Evolutionary conservation across 2,888 invertebrate genomes (phyloP).

Genomic region (Chymomyza procnemis): DNA sequence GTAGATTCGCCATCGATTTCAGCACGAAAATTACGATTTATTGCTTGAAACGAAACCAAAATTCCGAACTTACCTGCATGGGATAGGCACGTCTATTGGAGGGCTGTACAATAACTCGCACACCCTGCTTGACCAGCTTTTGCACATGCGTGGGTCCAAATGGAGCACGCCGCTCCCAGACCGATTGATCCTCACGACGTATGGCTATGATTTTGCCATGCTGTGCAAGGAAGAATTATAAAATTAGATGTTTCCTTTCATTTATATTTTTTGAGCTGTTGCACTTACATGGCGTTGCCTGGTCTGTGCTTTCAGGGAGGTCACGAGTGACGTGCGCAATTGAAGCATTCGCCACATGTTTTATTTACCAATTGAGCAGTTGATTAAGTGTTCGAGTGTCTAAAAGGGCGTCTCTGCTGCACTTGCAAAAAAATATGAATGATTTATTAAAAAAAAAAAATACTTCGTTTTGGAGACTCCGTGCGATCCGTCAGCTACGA

Average conservation of each 20-base stretch:
- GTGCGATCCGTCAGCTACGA: slow-evolving; percentile 64
- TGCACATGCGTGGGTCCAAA: slow-evolving; percentile 95
- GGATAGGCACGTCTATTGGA: slow-evolving; percentile 98
- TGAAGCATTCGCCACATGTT: slow-evolving; percentile 74
- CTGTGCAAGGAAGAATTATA: slow-evolving; percentile 71
- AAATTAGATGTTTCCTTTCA: neutral
- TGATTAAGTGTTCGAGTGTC: slow-evolving; percentile 16
- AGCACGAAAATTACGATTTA: neutral
- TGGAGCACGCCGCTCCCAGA: slow-evolving; percentile 97
- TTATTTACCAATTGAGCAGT: slow-evolving; percentile 19
- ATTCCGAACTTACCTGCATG: slow-evolving; percentile 85
- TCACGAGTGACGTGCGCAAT: slow-evolving; percentile 59
- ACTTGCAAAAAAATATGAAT: neutral
- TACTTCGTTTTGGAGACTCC: slow-evolving; percentile 6
- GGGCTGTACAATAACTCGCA: slow-evolving; percentile 98
- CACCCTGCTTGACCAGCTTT: slow-evolving; percentile 90
- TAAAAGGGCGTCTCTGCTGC: neutral
- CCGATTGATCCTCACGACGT: slow-evolving; percentile 94
- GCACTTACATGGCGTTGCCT: slow-evolving; percentile 76
- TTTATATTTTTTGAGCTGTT: neutral
- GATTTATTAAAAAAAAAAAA: slow-evolving; percentile 13
- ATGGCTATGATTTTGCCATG: slow-evolving; percentile 89
- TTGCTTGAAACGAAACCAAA: neutral
- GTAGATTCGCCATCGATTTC: neutral
- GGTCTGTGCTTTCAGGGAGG: slow-evolving; percentile 21